phyloP scores from a whole-genome alignment of 1,140 invertebrate species.

The Dendroctonus ponderosae region DNA sequence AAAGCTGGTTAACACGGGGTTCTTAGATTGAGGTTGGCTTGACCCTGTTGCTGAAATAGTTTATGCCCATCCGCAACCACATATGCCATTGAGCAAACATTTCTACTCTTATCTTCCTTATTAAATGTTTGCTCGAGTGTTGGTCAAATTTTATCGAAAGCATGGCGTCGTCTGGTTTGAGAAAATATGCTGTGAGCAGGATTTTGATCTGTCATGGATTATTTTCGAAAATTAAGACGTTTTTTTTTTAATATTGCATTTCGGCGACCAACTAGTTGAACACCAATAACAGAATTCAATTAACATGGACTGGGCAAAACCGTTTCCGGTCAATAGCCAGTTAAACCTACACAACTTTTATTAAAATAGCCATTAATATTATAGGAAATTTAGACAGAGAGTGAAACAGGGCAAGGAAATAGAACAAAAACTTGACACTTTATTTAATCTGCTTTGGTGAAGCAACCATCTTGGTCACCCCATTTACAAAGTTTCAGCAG shows the following conservation, averaged over 20 bases:
- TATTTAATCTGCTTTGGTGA: constrained; percentile 29
- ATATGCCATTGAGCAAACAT: constrained; percentile 47
- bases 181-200: neutral
- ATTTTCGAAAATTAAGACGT: constrained; percentile 3
- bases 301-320: constrained; percentile 4
- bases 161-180: constrained; percentile 2
- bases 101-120: constrained; percentile 50
- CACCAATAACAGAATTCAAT: constrained; percentile 21
- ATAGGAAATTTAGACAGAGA: neutral
- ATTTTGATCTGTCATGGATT: neutral
- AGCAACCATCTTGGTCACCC: constrained; percentile 22
- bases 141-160: neutral
- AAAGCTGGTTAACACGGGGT: constrained; percentile 94
- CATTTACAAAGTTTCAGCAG: constrained; percentile 39
- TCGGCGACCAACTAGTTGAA: constrained; percentile 18
- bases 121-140: constrained; percentile 34
- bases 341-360: neutral
- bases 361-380: neutral
- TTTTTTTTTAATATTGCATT: constrained; percentile 13
- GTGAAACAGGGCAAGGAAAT: constrained; percentile 14
- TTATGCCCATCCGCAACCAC: constrained; percentile 49
- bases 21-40: constrained; percentile 81
- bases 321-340: neutral
- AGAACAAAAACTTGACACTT: constrained; percentile 23
- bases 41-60: constrained; percentile 49